Evolutionary conservation across 2,113 vertebrate species (phyloP).

Genomic region (Eupsittula cactorum): DNA sequence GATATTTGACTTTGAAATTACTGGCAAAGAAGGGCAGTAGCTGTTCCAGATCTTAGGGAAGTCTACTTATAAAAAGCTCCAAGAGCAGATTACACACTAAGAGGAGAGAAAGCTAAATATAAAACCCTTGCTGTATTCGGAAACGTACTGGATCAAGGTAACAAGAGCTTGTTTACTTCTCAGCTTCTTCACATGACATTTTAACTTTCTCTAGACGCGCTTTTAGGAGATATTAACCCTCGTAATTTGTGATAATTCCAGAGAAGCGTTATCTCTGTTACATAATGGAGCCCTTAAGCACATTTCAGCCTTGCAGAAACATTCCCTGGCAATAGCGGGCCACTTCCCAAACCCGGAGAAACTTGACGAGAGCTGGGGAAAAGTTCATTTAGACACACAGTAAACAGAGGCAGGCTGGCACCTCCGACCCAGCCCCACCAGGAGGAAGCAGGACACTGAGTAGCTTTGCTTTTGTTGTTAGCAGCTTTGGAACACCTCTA

Average conservation of each 20-base stretch:
- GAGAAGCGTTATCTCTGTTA: constrained; percentile 36
- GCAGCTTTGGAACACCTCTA: background rate
- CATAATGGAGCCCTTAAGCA: constrained; percentile 47
- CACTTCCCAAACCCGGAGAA: constrained; percentile 33
- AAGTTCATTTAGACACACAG: constrained; percentile 7
- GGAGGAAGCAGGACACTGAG: background rate
- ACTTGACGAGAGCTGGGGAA: constrained; percentile 13
- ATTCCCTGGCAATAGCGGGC: constrained; percentile 31
- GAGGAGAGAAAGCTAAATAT: constrained; percentile 64
- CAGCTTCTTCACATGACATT: constrained; percentile 38
- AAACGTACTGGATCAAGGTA: constrained; percentile 51
- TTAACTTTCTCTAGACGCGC: constrained; percentile 38
- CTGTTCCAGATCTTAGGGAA: constrained; percentile 53
- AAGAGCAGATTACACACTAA: constrained; percentile 66
- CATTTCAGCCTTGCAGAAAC: constrained; percentile 36
- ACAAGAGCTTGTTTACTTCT: constrained; percentile 64
- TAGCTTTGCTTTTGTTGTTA: background rate
- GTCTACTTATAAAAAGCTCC: constrained; percentile 67
- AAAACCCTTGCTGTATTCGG: constrained; percentile 46
- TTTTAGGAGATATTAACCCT: background rate
- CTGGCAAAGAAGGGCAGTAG: constrained; percentile 56
- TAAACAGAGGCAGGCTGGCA: constrained; percentile 28
- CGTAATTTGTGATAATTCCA: constrained; percentile 12
- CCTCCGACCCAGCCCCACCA: background rate
- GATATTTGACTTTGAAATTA: constrained; percentile 59